Conservation (phyloP, 92 coral and sea anemone species). For the Plumapathes pennacea region DNA sequence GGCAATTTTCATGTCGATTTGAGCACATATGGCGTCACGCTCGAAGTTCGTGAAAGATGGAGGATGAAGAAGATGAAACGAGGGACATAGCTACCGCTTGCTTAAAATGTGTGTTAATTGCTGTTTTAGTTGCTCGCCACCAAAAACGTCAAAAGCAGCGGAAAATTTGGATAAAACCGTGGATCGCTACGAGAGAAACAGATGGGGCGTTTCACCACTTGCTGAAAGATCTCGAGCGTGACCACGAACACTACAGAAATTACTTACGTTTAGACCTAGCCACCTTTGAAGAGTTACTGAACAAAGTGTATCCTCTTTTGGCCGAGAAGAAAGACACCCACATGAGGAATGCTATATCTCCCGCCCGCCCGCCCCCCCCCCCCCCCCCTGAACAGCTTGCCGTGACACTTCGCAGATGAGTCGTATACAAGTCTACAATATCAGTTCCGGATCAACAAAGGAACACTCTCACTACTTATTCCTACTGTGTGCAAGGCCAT, state of each 20-base stretch:
- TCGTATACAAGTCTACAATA: constrained; percentile 62
- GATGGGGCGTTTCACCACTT: constrained; percentile 48
- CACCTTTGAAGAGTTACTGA: constrained; percentile 17
- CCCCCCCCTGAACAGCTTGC: constrained; percentile 55
- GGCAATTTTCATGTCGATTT: too few species aligned
- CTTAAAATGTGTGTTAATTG: too few species aligned
- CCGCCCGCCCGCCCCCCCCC: constrained; percentile 22
- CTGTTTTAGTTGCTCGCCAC: constrained; percentile 23
- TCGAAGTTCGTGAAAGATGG: too few species aligned
- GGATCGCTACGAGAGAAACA: constrained; percentile 40
- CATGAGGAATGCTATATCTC: constrained; percentile 22
- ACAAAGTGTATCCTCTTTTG: not conserved
- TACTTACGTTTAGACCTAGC: constrained; percentile 33
- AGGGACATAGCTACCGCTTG: too few species aligned
- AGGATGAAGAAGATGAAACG: too few species aligned
- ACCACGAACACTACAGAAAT: constrained; percentile 25
- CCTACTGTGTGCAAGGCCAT: constrained; percentile 52
- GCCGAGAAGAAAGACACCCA: not conserved
- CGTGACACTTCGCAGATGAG: constrained; percentile 61
- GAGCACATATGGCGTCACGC: too few species aligned
- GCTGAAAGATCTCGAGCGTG: constrained; percentile 41
- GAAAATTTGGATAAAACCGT: constrained; percentile 52
- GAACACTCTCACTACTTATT: constrained; percentile 37
- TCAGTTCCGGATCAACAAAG: constrained; percentile 49
- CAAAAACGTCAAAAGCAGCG: constrained; percentile 25